These are phyloP conservation scores for Ammospiza caudacuta DNA, from an alignment of 2,113 vertebrate genomes.

Conservation along the genomic window DNA sequence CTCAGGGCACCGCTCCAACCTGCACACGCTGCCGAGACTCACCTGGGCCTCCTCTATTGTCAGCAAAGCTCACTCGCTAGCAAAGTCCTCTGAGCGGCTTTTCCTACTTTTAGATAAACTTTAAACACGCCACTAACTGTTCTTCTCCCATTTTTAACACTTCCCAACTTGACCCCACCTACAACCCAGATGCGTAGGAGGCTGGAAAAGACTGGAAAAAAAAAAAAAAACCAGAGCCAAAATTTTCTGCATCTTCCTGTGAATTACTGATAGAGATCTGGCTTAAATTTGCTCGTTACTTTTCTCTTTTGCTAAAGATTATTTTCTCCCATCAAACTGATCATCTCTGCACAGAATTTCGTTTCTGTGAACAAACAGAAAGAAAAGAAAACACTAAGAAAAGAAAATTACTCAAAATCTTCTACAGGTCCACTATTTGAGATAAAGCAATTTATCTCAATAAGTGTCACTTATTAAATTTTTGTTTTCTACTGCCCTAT, in stretches of 20 bases:
- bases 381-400: not conserved
- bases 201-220: slow-evolving; percentile 1
- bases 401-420: not conserved
- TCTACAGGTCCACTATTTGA: not conserved
- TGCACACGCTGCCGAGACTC: not conserved
- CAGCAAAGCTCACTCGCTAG: not conserved
- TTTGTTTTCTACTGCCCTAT: not conserved
- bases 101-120: not conserved
- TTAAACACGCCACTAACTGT: not conserved
- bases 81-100: not conserved
- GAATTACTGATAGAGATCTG: not conserved
- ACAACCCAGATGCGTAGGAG: slow-evolving; percentile 20
- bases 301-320: not conserved
- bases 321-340: not conserved
- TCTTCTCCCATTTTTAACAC: slow-evolving; percentile 17
- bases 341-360: not conserved
- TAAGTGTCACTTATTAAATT: not conserved
- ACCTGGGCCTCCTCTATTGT: not conserved
- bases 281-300: not conserved
- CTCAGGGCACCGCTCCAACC: slow-evolving; percentile 12
- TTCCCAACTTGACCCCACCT: slow-evolving; percentile 24
- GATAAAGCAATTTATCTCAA: not conserved
- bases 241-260: not conserved
- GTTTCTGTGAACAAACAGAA: not conserved
- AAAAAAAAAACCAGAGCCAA: slow-evolving; percentile 11